These are phyloP conservation scores for Prosapia bicincta DNA, from an alignment of 2,888 invertebrate genomes.

Conservation along the genomic window DNA sequence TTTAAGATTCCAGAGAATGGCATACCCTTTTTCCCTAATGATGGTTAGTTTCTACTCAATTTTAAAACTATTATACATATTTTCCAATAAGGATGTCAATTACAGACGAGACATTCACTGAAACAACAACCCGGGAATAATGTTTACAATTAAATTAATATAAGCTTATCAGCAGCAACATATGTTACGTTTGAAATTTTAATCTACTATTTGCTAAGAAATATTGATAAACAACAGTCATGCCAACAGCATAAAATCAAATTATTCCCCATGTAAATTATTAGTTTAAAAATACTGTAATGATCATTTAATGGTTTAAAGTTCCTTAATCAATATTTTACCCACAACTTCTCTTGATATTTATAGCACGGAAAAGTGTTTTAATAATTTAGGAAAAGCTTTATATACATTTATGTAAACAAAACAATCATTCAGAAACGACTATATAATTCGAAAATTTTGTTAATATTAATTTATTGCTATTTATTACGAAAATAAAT, in stretches of 20 bases:
- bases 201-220: neutral
- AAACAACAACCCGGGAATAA: neutral
- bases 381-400: too few species aligned
- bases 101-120: neutral
- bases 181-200: constrained; percentile 2
- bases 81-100: neutral
- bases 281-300: too few species aligned
- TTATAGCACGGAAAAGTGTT: too few species aligned
- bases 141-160: neutral
- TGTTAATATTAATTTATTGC: too few species aligned
- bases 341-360: too few species aligned
- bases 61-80: neutral
- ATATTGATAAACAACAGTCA: neutral
- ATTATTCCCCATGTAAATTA: too few species aligned
- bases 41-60: neutral
- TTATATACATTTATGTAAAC: too few species aligned
- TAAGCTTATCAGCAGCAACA: neutral
- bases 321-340: too few species aligned
- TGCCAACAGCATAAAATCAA: neutral
- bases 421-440: too few species aligned
- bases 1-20: constrained; percentile 72
- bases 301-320: too few species aligned
- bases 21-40: constrained; percentile 50
- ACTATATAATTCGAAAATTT: too few species aligned
- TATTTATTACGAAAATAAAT: too few species aligned